phyloP scores from a whole-genome alignment of 2,888 invertebrate species.

The Dolichopus griseipennis region DNA sequence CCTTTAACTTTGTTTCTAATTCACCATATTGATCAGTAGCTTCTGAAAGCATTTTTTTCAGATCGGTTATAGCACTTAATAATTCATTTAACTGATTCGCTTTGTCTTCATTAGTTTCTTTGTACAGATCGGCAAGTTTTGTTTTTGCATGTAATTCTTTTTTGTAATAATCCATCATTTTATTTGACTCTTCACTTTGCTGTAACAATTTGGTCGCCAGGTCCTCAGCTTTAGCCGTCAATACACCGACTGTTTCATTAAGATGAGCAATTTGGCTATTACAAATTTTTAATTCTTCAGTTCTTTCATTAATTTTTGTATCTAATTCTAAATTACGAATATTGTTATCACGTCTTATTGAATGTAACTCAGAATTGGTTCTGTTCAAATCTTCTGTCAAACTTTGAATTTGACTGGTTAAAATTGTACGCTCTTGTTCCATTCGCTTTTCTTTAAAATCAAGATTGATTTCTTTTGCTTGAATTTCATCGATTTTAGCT shows the following conservation, averaged over 20 bases:
- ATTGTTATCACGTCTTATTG: conserved; percentile 64
- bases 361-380: conserved; percentile 68
- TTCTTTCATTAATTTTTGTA: conserved; percentile 65
- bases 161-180: conserved; percentile 64
- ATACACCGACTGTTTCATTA: conserved; percentile 59
- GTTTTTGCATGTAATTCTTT: conserved; percentile 79
- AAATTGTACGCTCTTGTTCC: conserved; percentile 68
- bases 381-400: conserved; percentile 70
- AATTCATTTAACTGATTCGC: conserved; percentile 70
- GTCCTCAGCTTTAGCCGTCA: conserved; percentile 59
- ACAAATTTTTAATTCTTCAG: conserved; percentile 67
- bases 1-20: conserved; percentile 63
- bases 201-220: conserved; percentile 61
- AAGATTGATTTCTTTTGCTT: conserved; percentile 67
- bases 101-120: conserved; percentile 68
- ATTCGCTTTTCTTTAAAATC: conserved; percentile 76
- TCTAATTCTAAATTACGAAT: conserved; percentile 58
- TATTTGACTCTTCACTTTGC: conserved; percentile 58
- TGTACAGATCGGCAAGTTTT: conserved; percentile 74
- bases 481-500: conserved; percentile 68
- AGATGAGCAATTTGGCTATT: conserved; percentile 60
- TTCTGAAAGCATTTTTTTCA: conserved; percentile 64
- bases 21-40: conserved; percentile 74
- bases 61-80: conserved; percentile 64
- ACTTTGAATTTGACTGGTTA: conserved; percentile 68